Conservation (phyloP, 2,797 vertebrate species). For the Telmatherina bonti region DNA sequence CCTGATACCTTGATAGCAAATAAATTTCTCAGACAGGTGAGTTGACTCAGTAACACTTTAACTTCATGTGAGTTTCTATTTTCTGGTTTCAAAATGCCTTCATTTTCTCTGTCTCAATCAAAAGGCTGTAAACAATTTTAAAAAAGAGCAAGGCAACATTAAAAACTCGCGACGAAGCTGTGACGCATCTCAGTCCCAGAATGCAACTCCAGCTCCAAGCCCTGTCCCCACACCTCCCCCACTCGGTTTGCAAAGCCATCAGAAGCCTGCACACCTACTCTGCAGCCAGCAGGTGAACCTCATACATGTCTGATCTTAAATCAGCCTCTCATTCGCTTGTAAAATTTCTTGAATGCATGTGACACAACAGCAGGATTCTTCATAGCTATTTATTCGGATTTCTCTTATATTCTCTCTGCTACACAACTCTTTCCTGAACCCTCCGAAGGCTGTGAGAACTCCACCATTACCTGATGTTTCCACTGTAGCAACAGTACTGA, state of each 20-base stretch:
- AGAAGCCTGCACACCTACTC: conserved; percentile 74
- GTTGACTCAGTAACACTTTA: background rate
- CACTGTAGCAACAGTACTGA: conserved; percentile 58
- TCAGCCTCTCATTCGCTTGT: background rate
- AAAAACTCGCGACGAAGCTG: conserved; percentile 80
- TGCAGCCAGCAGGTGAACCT: conserved; percentile 84
- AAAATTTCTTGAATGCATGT: background rate
- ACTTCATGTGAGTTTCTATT: background rate
- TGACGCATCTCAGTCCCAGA: conserved; percentile 26
- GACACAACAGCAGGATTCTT: background rate
- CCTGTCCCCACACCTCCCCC: conserved; percentile 65
- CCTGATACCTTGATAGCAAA: conserved; percentile 96
- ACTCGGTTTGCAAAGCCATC: conserved; percentile 77
- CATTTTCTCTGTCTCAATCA: background rate
- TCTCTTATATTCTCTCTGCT: background rate
- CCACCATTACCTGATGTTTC: conserved; percentile 66
- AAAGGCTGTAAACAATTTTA: conserved; percentile 96
- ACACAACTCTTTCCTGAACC: conserved; percentile 71
- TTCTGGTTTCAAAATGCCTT: background rate
- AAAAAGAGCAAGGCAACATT: conserved; percentile 89
- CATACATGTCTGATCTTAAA: conserved; percentile 17
- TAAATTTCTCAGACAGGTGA: conserved; percentile 96
- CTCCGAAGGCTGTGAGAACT: conserved; percentile 76
- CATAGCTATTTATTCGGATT: background rate
- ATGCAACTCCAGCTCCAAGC: conserved; percentile 66